Evolutionary conservation across 1,140 invertebrate species (phyloP), one percentile per base, ranked within the genome.

Genomic region (Phocides pigmalion): DNA sequence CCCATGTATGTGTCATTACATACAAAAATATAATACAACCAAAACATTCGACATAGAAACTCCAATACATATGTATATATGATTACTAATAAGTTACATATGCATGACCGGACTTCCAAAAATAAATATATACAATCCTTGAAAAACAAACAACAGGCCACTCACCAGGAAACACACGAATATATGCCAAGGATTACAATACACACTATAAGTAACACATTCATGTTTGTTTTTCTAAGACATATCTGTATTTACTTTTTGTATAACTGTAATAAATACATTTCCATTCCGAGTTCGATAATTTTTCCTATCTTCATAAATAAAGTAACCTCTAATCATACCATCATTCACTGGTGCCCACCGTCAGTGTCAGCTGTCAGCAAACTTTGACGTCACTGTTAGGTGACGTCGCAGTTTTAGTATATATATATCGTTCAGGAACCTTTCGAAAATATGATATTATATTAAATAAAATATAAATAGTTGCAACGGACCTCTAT

Each of bases 111-210:
- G 20, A 14, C 8, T 28, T 41, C 5, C 11, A 8, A 16, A 15
- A 41, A 41, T 41, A 15, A 35, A 50, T 12, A 50, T 35, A 35
- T 22, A 3, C 50, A 4, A 16, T 53, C n/a, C n/a, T 32, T 32
- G 41, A 20, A 46, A 58, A 58, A 62, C 37, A 62, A 62, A 51
- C 20, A 61, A 61, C 41, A 44, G 20, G 0, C 0, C 1, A 42
- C 61, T 56, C 20, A 64, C 51, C 44, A 56, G 16, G 42, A 58
- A 4, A 54, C 14, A 46, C 50, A 54, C 35, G 35, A 51, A 59
- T 49, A 59, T 59, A 59, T 8, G 4, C 54, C 41, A 5, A 59
- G 41, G 15, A 58, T 28, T 15, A 46, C 39, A 16, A 58, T 44
- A 44, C 39, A 58, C 39, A 42, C 54, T 44, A 58, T 58, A 0